phyloP scores from a whole-genome alignment of 1,140 invertebrate genomes.

The Ceratina japonica region DNA sequence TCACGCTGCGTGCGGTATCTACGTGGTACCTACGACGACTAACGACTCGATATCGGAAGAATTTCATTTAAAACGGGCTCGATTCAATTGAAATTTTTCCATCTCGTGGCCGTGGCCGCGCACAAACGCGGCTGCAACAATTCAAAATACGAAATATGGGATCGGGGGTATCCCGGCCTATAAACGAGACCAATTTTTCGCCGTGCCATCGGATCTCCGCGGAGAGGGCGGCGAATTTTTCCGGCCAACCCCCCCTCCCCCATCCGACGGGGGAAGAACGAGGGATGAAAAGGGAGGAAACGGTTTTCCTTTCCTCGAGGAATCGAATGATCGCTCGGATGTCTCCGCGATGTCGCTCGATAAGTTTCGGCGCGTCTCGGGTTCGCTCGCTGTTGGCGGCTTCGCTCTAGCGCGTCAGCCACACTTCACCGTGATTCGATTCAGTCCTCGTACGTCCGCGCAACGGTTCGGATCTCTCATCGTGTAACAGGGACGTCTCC shows the following conservation, averaged over 20 bases:
- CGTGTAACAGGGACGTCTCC: constrained; percentile 39
- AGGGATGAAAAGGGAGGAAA: neutral
- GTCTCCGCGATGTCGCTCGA: constrained; percentile 42
- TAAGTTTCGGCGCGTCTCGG: constrained; percentile 36
- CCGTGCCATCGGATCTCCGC: neutral
- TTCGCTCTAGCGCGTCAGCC: neutral
- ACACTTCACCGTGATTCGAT: constrained; percentile 40
- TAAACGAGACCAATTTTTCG: constrained; percentile 21
- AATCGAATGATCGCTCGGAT: constrained; percentile 35
- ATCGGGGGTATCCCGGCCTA: neutral
- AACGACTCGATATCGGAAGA: constrained; percentile 27
- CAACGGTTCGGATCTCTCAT: constrained; percentile 56
- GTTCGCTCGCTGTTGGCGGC: neutral
- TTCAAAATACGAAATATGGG: constrained; percentile 25
- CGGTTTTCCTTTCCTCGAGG: too few relatives aligned
- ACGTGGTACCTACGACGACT: neutral
- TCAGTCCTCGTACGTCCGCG: constrained; percentile 59
- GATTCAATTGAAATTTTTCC: constrained; percentile 43
- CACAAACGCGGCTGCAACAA: constrained; percentile 17
- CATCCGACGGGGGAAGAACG: too few relatives aligned
- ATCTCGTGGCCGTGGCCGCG: neutral
- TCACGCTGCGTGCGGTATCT: neutral
- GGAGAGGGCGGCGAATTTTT: neutral
- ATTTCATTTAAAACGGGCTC: constrained; percentile 21
- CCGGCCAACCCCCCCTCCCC: neutral